Percentiles rank a stretch among this genome's conserved stretches.
These are phyloP conservation scores for Pseudomyrmex gracilis DNA, from an alignment of 1,140 invertebrate genomes.

Conservation along the genomic window DNA sequence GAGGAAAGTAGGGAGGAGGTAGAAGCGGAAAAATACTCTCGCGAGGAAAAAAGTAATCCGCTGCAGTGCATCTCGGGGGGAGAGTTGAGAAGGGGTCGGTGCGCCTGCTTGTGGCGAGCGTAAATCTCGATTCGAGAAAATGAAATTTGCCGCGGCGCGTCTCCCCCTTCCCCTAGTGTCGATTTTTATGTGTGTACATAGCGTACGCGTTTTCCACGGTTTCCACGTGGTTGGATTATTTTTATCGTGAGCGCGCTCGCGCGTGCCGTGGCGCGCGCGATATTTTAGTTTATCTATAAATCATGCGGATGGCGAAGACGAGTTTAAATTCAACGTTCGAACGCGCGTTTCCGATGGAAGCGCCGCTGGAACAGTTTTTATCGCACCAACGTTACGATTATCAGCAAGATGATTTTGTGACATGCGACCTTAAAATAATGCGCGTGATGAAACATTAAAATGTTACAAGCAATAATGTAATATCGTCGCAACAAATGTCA, in stretches of 20 bases:
- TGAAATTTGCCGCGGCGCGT: conserved; percentile 42
- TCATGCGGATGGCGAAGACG: conserved; percentile 48
- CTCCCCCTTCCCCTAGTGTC: conserved; percentile 18
- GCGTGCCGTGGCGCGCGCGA: conserved; percentile 34
- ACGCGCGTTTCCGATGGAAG: conserved; percentile 35
- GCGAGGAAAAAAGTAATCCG: conserved; percentile 55
- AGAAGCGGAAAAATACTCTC: conserved; percentile 56
- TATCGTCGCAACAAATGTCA: not conserved
- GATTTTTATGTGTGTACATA: not conserved
- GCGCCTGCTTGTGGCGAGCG: conserved; percentile 45
- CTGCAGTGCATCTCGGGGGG: conserved; percentile 48
- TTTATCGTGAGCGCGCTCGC: conserved; percentile 28
- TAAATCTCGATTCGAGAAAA: conserved; percentile 41
- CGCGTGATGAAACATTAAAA: conserved; percentile 3
- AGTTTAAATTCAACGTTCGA: conserved; percentile 48
- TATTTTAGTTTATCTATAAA: conserved; percentile 52
- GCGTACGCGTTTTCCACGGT: conserved; percentile 20
- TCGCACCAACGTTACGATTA: conserved; percentile 21
- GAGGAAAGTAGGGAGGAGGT: too few relatives aligned
- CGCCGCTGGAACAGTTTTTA: conserved; percentile 21
- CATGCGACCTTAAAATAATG: conserved; percentile 17
- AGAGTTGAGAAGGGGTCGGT: not conserved
- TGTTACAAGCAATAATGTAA: conserved; percentile 5
- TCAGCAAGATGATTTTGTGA: conserved; percentile 7
- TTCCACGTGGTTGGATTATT: conserved; percentile 49